Base-by-base conservation (phyloP, 2,888 invertebrate genomes). In the Brachyptera putata region DNA sequence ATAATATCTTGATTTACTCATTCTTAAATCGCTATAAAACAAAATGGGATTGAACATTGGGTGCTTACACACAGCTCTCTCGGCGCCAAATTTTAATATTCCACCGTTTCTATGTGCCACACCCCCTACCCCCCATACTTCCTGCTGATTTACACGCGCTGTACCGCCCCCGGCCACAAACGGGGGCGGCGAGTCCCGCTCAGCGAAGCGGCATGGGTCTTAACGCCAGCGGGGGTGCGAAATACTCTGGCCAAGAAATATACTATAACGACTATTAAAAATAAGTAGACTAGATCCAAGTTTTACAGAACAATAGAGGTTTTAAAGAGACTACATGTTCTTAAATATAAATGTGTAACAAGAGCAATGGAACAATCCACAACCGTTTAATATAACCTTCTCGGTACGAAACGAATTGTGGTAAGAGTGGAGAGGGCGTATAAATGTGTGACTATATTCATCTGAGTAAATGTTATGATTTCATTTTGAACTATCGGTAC, bases 31-130 rank as follows among this genome's bases (percentile, higher is more conserved):
- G 56, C 60, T 60, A 56, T 60, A 46, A 60, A 57, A 56, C 56
- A 57, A 48, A 56, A 30, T 48, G 49, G 49, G 16, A 55, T 34
- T 55, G 56, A 55, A 46, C 43, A 60, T 25, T 7, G 39, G 13
- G 26, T 13, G 11, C 49, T 22, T n/a, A 22, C 49, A 16, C 46
- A 49, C 24, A 25, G 46, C 39, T 34, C 39, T 34, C 41, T 30
- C 25, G 58, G 36, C 49, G 57, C 53, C 60, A 60, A 50, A 60
- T 60, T 60, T 60, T 60, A 62, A 62, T 60, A 60, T 60, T 55
- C 62, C 57, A 30, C 57, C 56, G 26, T 53, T 16, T 21, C 18
- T 25, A 26, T 22, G 30, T 24, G n/a, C 46, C 50, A 18, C 25
- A 22, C 49, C 37, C 39, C 25, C 48, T 25, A 13, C 48, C 49